Conservation (phyloP, 2,797 vertebrate genomes). For the Sebastes melanostomus region DNA sequence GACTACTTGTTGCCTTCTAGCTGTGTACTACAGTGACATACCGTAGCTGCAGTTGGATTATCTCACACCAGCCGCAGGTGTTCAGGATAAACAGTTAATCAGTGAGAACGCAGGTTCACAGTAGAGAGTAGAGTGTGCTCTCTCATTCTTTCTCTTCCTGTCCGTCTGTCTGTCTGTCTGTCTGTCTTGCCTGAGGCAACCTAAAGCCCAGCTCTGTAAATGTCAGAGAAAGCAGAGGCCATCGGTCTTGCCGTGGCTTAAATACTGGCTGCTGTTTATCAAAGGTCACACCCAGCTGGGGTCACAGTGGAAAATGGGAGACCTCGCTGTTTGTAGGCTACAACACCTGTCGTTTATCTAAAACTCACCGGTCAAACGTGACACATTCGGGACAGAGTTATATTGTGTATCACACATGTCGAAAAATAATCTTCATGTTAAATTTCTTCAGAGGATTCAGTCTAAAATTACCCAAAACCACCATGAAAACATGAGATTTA, state of each 20-base stretch:
- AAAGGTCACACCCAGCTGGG: slow-evolving; percentile 61
- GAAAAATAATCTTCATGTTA: background rate
- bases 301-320: slow-evolving; percentile 32
- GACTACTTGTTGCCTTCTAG: background rate
- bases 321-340: slow-evolving; percentile 22
- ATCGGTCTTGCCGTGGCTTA: slow-evolving; percentile 38
- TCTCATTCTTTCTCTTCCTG: background rate
- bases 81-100: background rate
- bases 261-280: slow-evolving; percentile 64
- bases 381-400: background rate
- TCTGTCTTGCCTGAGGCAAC: slow-evolving; percentile 32
- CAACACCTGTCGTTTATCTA: slow-evolving; percentile 2
- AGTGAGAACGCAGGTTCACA: background rate
- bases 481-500: background rate
- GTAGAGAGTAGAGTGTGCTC: background rate
- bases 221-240: slow-evolving; percentile 58
- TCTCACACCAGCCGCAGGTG: background rate
- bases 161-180: background rate
- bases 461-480: background rate
- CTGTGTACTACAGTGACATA: background rate
- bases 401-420: background rate
- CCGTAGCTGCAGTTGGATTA: background rate
- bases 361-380: too few species aligned
- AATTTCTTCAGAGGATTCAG: background rate
- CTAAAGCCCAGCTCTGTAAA: slow-evolving; percentile 48